phyloP scores from a whole-genome alignment of 2,797 vertebrate genomes.

The Hippocampus kuda region DNA sequence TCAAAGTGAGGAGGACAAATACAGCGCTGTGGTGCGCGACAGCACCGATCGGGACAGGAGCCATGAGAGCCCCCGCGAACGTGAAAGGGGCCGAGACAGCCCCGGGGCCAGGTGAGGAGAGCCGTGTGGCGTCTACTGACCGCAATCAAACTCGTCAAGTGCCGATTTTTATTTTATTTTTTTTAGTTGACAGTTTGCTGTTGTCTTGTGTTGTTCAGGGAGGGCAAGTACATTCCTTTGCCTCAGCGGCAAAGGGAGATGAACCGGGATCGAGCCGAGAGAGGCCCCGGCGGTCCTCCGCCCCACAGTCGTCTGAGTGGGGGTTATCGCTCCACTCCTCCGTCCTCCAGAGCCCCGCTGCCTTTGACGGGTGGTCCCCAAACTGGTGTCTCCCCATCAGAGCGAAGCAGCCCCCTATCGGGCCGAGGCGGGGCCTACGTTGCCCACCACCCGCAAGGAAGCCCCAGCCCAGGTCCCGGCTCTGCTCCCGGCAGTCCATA shows the following conservation, averaged over 20 bases:
- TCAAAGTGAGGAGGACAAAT: constrained; percentile 83
- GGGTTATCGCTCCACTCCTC: constrained; percentile 55
- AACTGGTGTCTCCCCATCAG: constrained; percentile 47
- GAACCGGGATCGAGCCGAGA: constrained; percentile 52
- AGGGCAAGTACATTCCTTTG: constrained; percentile 82
- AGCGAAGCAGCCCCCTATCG: constrained; percentile 59
- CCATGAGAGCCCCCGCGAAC: constrained; percentile 57
- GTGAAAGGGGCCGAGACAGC: constrained; percentile 68
- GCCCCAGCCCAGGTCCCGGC: constrained; percentile 48
- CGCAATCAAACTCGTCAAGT: not conserved
- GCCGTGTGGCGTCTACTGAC: not conserved
- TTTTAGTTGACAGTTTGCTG: not conserved
- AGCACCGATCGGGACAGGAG: constrained; percentile 50
- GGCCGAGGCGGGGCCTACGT: constrained; percentile 43
- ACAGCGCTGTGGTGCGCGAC: constrained; percentile 75
- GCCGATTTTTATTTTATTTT: not conserved
- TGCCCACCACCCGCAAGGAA: constrained; percentile 54
- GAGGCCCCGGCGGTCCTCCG: constrained; percentile 50
- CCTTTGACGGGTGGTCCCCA: constrained; percentile 49
- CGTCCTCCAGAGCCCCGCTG: constrained; percentile 53
- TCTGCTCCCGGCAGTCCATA: constrained; percentile 43
- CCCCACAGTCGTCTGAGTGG: constrained; percentile 49
- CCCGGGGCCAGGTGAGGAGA: constrained; percentile 61
- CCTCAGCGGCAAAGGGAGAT: constrained; percentile 84
- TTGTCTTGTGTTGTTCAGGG: constrained; percentile 53